Conservation (phyloP, 2,888 invertebrate genomes). For the Drepanosiphum platanoidis region DNA sequence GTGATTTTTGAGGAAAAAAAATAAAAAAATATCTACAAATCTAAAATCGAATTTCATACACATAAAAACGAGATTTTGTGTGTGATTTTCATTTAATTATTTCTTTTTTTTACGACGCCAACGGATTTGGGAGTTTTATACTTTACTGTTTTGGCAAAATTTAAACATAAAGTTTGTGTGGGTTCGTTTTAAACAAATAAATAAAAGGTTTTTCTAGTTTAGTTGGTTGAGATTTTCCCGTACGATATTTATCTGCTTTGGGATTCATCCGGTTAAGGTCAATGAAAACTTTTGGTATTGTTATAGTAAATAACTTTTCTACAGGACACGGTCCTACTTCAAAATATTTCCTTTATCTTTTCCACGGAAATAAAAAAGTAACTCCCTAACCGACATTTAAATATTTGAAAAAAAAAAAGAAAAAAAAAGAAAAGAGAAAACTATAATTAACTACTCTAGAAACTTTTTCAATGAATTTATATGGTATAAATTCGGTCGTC, state of each 20-base stretch:
- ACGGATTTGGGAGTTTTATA: not conserved
- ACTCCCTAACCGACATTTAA: not conserved
- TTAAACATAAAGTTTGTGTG: not conserved
- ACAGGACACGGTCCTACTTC: not conserved
- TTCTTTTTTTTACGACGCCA: no score
- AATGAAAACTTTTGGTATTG: slow-evolving; percentile 36
- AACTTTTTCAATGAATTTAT: not conserved
- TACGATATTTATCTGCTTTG: slow-evolving; percentile 9
- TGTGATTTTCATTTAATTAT: no score
- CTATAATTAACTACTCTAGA: not conserved
- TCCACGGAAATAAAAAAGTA: not conserved
- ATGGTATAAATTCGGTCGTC: not conserved
- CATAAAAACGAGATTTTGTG: no score
- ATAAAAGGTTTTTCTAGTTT: not conserved
- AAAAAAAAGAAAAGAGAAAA: not conserved
- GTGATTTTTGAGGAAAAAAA: no score
- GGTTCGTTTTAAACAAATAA: slow-evolving; percentile 27
- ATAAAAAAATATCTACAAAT: no score
- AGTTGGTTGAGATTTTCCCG: not conserved
- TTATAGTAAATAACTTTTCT: slow-evolving; percentile 11
- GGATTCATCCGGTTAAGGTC: not conserved
- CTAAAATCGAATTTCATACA: no score
- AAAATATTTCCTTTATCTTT: not conserved
- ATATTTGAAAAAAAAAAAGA: not conserved
- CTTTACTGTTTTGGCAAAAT: not conserved